A percentile compares a stretch with the other conserved stretches of the same genome.
Evolutionary conservation across 2,797 vertebrate genomes (phyloP).

Genomic region (Gymnocypris eckloni): DNA sequence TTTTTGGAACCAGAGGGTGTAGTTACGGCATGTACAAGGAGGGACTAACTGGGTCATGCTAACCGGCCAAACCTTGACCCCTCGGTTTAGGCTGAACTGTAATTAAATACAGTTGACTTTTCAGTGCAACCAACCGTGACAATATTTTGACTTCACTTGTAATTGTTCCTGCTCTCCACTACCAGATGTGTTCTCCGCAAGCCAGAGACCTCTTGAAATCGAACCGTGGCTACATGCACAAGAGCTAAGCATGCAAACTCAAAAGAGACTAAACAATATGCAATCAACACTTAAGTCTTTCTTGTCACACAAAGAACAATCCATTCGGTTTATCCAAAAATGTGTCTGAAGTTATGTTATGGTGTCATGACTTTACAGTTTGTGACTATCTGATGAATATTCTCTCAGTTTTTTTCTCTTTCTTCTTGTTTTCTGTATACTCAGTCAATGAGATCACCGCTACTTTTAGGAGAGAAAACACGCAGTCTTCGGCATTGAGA

Average conservation of each 20-base stretch:
- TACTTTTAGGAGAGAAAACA: conserved; percentile 46
- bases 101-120: conserved; percentile 33
- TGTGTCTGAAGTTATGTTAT: conserved; percentile 27
- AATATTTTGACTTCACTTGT: conserved; percentile 29
- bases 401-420: conserved; percentile 4
- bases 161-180: conserved; percentile 19
- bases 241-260: conserved; percentile 15
- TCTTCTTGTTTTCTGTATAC: conserved; percentile 25
- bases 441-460: conserved; percentile 45
- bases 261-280: conserved; percentile 30
- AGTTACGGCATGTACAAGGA: neutral
- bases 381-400: conserved; percentile 32
- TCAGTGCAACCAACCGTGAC: conserved; percentile 14
- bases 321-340: neutral
- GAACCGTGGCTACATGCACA: conserved; percentile 9
- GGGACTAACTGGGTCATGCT: neutral
- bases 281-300: conserved; percentile 9
- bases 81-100: conserved; percentile 6
- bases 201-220: conserved; percentile 19
- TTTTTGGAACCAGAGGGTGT: neutral
- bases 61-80: neutral
- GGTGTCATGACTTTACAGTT: conserved; percentile 25
- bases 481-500: conserved; percentile 2
- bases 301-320: conserved; percentile 1
- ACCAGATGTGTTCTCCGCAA: conserved; percentile 23